These are phyloP conservation scores for Girardinus metallicus DNA, from an alignment of 2,797 vertebrate species.

Conservation along the genomic window DNA sequence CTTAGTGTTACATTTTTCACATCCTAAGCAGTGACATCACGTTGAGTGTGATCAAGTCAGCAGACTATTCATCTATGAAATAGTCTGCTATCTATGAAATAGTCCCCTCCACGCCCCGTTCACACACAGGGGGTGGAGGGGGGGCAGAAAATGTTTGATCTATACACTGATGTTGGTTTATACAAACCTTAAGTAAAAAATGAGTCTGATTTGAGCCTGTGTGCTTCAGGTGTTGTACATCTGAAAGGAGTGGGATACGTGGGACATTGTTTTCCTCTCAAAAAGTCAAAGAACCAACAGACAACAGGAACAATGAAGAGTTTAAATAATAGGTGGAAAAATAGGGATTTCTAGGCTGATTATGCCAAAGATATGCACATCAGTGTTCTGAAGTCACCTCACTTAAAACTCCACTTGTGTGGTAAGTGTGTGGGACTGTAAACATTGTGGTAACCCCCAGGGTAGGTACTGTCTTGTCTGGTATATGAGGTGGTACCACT, in stretches of 20 bases:
- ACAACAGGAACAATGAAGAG: not conserved
- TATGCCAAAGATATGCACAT: slow-evolving; percentile 7
- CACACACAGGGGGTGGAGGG: too few species aligned
- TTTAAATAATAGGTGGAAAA: slow-evolving; percentile 3
- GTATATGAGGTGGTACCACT: slow-evolving; percentile 72
- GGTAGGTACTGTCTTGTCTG: slow-evolving; percentile 71
- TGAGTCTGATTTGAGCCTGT: not conserved
- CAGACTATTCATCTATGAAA: not conserved
- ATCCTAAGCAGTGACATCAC: slow-evolving; percentile 2
- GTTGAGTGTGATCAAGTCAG: not conserved
- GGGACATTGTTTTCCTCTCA: not conserved
- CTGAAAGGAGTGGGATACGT: not conserved
- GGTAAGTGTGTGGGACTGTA: slow-evolving; percentile 64
- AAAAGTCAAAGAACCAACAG: not conserved
- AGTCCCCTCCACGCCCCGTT: too few species aligned
- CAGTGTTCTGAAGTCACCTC: slow-evolving; percentile 16
- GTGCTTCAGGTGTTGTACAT: not conserved
- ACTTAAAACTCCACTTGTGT: slow-evolving; percentile 45
- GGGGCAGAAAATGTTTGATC: too few species aligned
- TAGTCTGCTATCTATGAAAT: too few species aligned
- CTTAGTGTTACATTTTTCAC: slow-evolving; percentile 8
- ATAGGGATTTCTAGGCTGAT: not conserved
- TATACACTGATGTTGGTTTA: not conserved
- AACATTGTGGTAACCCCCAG: slow-evolving; percentile 72
- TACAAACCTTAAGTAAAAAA: not conserved